Percentiles rank a stretch among this genome's conserved stretches.
These are phyloP conservation scores for Aphelenchoides fujianensis DNA, from an alignment of 1,140 invertebrate species.

Conservation along the genomic window DNA sequence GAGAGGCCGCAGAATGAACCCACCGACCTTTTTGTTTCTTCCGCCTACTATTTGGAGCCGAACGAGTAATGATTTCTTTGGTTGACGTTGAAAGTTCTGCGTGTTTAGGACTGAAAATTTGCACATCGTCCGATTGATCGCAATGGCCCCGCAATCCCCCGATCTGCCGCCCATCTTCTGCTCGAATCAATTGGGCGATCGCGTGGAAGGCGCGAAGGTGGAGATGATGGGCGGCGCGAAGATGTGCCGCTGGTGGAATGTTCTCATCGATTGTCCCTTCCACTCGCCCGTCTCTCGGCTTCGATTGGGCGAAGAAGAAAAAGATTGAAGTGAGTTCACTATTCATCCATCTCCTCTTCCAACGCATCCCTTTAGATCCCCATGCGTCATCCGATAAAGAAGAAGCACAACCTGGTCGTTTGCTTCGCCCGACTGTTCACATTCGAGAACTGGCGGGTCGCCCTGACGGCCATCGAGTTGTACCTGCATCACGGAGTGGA, in stretches of 20 bases:
- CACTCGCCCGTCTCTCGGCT: background rate
- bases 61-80: too few species aligned
- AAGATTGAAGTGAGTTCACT: background rate
- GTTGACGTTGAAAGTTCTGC: too few species aligned
- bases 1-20: too few species aligned
- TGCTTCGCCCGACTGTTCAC: conserved; percentile 13
- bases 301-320: background rate
- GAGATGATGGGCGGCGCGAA: background rate
- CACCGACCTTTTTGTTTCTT: background rate
- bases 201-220: background rate
- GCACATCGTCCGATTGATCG: background rate
- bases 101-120: too few species aligned
- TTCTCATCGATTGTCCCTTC: background rate
- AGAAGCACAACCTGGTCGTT: background rate
- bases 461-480: background rate
- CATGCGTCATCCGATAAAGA: background rate
- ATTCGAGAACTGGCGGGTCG: conserved; percentile 16
- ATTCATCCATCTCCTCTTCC: too few species aligned
- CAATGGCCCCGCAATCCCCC: background rate
- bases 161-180: background rate
- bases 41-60: conserved; percentile 10
- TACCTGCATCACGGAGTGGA: conserved; percentile 11
- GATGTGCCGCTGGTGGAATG: background rate
- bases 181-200: background rate
- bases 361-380: background rate